Conservation (phyloP, 2,113 vertebrate genomes). For the Ceyx cyanopectus region DNA sequence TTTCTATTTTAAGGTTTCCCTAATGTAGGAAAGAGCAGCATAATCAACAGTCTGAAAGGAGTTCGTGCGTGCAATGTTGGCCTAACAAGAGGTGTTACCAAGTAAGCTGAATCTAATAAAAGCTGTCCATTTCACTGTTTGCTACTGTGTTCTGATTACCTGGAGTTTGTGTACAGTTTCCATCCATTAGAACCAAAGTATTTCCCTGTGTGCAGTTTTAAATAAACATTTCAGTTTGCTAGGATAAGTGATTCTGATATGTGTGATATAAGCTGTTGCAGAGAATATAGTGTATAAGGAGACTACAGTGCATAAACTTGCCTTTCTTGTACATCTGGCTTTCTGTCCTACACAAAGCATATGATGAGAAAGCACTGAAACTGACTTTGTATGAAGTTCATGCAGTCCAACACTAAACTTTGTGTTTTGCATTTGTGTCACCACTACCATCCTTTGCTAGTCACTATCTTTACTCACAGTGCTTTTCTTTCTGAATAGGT, state of each 20-base stretch:
- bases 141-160: background rate
- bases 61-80: constrained; percentile 83
- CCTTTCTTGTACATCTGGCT: background rate
- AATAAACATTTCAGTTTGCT: background rate
- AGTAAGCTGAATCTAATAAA: constrained; percentile 76
- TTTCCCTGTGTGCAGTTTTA: background rate
- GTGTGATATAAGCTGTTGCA: background rate
- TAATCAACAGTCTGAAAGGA: constrained; percentile 93
- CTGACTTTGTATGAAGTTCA: constrained; percentile 72
- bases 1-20: constrained; percentile 86
- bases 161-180: background rate
- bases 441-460: background rate
- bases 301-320: background rate
- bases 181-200: background rate
- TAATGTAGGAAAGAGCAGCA: constrained; percentile 96
- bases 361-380: constrained; percentile 74
- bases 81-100: constrained; percentile 87
- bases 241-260: background rate
- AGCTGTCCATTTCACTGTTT: background rate
- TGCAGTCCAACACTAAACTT: constrained; percentile 84
- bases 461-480: background rate
- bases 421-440: background rate
- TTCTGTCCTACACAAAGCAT: constrained; percentile 53
- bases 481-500: constrained; percentile 70
- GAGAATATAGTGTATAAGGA: background rate